Percentiles rank a stretch among this genome's conserved stretches.
These are phyloP conservation scores for Dendrocincla fuliginosa DNA, from an alignment of 2,797 vertebrate species.

Conservation along the genomic window DNA sequence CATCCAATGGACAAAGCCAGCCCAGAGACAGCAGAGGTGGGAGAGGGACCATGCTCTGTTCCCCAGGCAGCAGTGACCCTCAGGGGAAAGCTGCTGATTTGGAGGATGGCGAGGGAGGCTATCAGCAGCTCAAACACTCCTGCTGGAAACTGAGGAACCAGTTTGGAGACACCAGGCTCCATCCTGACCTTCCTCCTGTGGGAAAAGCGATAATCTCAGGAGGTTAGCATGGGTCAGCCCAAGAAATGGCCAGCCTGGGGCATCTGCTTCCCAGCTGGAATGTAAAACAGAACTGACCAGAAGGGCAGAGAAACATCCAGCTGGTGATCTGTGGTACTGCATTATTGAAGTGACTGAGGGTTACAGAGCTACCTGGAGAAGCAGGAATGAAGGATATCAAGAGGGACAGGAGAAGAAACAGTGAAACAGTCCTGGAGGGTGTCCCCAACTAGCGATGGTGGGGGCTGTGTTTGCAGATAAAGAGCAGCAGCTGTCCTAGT, in stretches of 20 bases:
- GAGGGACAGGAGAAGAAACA: neutral
- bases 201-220: neutral
- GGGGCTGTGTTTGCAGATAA: neutral
- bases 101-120: neutral
- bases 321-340: neutral
- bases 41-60: fast-evolving
- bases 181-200: neutral
- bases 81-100: neutral
- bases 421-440: neutral
- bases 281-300: neutral
- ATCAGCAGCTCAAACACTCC: neutral
- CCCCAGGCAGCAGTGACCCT: neutral
- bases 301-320: neutral
- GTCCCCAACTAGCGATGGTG: neutral
- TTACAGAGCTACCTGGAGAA: neutral
- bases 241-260: fast-evolving
- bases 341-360: neutral
- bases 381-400: neutral
- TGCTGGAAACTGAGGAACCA: neutral
- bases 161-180: neutral
- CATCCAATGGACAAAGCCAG: fast-evolving
- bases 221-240: neutral
- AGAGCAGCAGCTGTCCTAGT: neutral
- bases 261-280: neutral
- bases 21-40: neutral